phyloP scores from a whole-genome alignment of 2,888 invertebrate genomes.

The Scrobipalpa atriplicella region DNA sequence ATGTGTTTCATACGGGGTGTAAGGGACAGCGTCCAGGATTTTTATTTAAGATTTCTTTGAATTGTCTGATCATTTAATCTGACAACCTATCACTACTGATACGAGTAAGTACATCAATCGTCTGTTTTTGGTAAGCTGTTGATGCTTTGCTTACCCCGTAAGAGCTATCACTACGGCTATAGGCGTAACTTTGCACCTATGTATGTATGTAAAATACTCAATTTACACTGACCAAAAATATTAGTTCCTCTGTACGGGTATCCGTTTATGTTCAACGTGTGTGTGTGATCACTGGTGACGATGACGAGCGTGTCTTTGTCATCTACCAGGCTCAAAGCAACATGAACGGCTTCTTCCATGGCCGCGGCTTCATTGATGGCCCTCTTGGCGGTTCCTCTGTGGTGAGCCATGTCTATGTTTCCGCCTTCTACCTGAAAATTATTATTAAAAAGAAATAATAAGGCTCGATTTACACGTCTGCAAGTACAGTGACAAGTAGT shows the following conservation, averaged over 20 bases:
- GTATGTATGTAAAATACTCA: background rate
- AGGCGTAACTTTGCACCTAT: too few relatives aligned
- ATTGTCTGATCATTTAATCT: too few relatives aligned
- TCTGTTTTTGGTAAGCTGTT: too few relatives aligned
- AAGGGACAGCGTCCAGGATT: too few relatives aligned
- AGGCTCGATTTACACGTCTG: too few relatives aligned
- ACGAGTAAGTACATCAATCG: too few relatives aligned
- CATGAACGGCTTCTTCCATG: slow-evolving; percentile 89
- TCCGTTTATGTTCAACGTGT: slow-evolving; percentile 90
- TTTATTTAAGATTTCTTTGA: too few relatives aligned
- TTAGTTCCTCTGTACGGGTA: slow-evolving; percentile 87
- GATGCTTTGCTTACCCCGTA: too few relatives aligned
- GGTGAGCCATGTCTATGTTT: slow-evolving; percentile 93
- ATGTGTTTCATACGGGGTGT: too few relatives aligned
- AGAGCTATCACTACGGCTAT: too few relatives aligned
- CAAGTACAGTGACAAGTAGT: too few relatives aligned
- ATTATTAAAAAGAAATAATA: background rate
- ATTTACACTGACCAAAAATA: slow-evolving; percentile 84
- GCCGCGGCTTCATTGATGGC: slow-evolving; percentile 91
- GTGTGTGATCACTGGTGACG: slow-evolving; percentile 93
- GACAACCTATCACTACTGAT: too few relatives aligned
- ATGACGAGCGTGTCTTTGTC: slow-evolving; percentile 89
- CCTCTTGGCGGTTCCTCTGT: slow-evolving; percentile 88
- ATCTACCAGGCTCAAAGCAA: slow-evolving; percentile 83
- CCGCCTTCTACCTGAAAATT: slow-evolving; percentile 88